Base-by-base conservation (phyloP, 2,113 vertebrate species). In the Ailurus styani region DNA sequence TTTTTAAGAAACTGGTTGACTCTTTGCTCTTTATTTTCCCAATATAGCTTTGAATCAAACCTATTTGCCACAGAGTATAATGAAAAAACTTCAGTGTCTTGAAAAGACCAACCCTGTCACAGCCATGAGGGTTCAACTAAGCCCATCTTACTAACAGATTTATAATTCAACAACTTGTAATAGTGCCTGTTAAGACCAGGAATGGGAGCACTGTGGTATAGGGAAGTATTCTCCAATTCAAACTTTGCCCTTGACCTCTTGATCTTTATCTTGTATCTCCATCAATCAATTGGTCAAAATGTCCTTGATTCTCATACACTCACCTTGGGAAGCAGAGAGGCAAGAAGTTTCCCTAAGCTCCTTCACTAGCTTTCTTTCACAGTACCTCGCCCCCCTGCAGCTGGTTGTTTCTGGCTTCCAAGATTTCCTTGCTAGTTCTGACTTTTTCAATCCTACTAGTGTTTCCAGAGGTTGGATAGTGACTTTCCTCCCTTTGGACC, bases 221-320 rank as follows among this genome's bases (percentile, higher is more conserved):
- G 10, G 7, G 15, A 1, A 42, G 1, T 1, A 21, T 55, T 70
- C 27, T 82, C 21, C 0, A 52, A 3, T 34, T 45, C 14, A 7
- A 37, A 10, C 17, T 89, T 57, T 9, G 37, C 20, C 75, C 13
- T 52, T 93, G 55, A 54, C 18, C n/a, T 68, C 14, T n/a, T 70
- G 7, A 70, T 82, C 14, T 83, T 57, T 82, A 66, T 14, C 34
- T 1, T 21, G 2, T 62, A 45, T 20, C 21, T 68, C 5, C 23
- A 70, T 17, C 13, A 21, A 25, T 7, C 17, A 25, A n/a, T 11
- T 55, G 47, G 3, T 29, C 29, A 17, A 47, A 52, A 14, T 68
- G 75, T 68, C 7, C 17, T 70, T 73, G 20, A 15, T 40, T 11
- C 10, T 14, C 13, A 37, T 2, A 27, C 1, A 23, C 1, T 81